These are phyloP conservation scores for Drosophila persimilis DNA, from an alignment of 1,140 invertebrate genomes.

Conservation along the genomic window DNA sequence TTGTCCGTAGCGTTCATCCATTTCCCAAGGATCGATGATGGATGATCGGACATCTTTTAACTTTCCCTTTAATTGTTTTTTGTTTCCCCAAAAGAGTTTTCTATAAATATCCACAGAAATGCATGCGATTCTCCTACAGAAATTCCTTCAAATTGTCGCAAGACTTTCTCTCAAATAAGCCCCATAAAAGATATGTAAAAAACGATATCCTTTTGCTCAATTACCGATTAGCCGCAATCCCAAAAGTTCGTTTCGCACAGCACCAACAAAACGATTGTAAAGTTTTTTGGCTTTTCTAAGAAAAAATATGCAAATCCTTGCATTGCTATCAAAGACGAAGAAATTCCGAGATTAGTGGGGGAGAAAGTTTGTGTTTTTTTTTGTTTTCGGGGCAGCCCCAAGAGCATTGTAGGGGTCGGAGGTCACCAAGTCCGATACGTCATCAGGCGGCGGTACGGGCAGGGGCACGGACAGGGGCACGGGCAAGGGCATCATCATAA, in stretches of 20 bases:
- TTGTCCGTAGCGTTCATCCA: no score
- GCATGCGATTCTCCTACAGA: no score
- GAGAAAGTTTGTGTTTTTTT: slow-evolving; percentile 16
- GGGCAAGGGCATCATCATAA: slow-evolving; percentile 38
- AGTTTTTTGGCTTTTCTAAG: slow-evolving; percentile 1
- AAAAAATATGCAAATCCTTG: background rate
- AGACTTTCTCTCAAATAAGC: no score
- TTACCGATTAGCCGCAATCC: slow-evolving; percentile 26
- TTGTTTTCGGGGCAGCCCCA: slow-evolving; percentile 17
- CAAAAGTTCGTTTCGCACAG: background rate
- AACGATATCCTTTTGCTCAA: slow-evolving; percentile 1
- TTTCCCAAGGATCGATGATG: no score
- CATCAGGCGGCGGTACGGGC: slow-evolving; percentile 8
- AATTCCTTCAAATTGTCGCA: no score
- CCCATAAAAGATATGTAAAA: no score
- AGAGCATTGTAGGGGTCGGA: slow-evolving; percentile 20
- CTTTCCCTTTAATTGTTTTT: no score
- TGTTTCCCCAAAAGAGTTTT: no score
- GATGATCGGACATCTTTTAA: no score
- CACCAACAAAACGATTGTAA: no score
- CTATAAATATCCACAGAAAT: no score
- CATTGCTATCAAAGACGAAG: slow-evolving; percentile 16
- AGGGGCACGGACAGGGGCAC: background rate
- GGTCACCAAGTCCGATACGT: slow-evolving; percentile 22
- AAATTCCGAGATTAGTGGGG: slow-evolving; percentile 35